A percentile compares a stretch with the other conserved stretches of the same genome.
Evolutionary conservation across 2,888 invertebrate genomes (phyloP).

Genomic region (Hipparchia semele): DNA sequence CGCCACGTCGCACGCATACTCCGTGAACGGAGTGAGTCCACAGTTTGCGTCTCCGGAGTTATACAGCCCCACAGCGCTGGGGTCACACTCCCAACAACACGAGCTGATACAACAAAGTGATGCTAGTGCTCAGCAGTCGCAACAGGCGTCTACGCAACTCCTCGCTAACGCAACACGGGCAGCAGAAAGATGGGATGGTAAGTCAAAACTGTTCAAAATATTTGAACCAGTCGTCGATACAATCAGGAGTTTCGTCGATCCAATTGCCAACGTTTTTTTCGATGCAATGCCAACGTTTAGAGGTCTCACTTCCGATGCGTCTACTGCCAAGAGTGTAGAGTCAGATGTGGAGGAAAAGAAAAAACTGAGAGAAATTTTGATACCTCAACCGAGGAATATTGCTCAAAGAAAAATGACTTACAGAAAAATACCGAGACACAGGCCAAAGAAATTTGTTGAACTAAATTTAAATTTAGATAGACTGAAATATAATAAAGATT

Average conservation of each 20-base stretch:
- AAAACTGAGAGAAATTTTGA: slow-evolving; percentile 66
- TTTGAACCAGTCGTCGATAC: slow-evolving; percentile 72
- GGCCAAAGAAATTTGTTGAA: slow-evolving; percentile 71
- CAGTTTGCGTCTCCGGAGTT: slow-evolving; percentile 78
- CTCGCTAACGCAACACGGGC: slow-evolving; percentile 73
- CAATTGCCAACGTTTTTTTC: slow-evolving; percentile 71
- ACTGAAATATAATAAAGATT: slow-evolving; percentile 73
- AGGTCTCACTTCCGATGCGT: slow-evolving; percentile 68
- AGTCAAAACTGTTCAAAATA: slow-evolving; percentile 75
- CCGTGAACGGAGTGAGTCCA: slow-evolving; percentile 77
- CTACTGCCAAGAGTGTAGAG: slow-evolving; percentile 61
- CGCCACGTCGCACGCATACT: slow-evolving; percentile 81
- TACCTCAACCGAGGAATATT: slow-evolving; percentile 72
- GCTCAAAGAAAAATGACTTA: slow-evolving; percentile 72
- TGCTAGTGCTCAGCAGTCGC: slow-evolving; percentile 79
- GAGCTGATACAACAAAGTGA: slow-evolving; percentile 75
- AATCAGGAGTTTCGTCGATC: slow-evolving; percentile 66
- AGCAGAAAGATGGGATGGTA: slow-evolving; percentile 80
- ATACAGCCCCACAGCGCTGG: slow-evolving; percentile 74
- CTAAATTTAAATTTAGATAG: slow-evolving; percentile 70
- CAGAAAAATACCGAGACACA: slow-evolving; percentile 53
- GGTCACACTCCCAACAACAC: slow-evolving; percentile 64
- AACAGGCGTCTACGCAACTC: slow-evolving; percentile 72
- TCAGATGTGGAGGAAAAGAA: slow-evolving; percentile 55
- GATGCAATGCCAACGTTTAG: slow-evolving; percentile 74